Conservation (phyloP, 2,888 invertebrate species). For the Pandemis cinnamomeana region DNA sequence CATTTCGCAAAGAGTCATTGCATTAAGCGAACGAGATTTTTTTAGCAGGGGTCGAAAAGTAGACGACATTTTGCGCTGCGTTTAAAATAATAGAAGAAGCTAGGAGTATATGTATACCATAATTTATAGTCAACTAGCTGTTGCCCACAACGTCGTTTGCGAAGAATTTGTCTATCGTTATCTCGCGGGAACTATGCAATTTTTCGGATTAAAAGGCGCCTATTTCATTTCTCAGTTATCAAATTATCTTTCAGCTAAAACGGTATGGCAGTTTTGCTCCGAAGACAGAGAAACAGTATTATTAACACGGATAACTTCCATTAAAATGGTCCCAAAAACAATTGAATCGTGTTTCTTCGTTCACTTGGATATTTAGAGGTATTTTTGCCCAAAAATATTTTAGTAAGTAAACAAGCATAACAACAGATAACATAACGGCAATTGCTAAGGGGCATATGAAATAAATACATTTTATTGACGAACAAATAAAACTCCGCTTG, state of each 20-base stretch:
- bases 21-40: conserved; percentile 21
- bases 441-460: conserved; percentile 9
- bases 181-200: too few species aligned
- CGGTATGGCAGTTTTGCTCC: too few species aligned
- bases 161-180: too few species aligned
- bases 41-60: conserved; percentile 10
- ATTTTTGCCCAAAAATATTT: not conserved
- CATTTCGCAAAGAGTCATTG: conserved; percentile 12
- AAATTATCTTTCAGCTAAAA: too few species aligned
- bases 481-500: conserved; percentile 34
- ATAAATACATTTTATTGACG: conserved; percentile 32
- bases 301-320: too few species aligned
- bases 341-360: not conserved
- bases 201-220: too few species aligned
- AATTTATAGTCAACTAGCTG: too few species aligned
- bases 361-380: not conserved
- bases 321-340: not conserved
- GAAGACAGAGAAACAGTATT: too few species aligned
- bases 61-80: conserved; percentile 7
- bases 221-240: too few species aligned
- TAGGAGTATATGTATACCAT: too few species aligned
- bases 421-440: not conserved
- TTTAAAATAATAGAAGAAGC: not conserved
- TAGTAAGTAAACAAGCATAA: not conserved
- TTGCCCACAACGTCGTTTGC: too few species aligned